These are phyloP conservation scores for Standfussiana lucernea DNA, from an alignment of 2,888 invertebrate species.

Conservation along the genomic window DNA sequence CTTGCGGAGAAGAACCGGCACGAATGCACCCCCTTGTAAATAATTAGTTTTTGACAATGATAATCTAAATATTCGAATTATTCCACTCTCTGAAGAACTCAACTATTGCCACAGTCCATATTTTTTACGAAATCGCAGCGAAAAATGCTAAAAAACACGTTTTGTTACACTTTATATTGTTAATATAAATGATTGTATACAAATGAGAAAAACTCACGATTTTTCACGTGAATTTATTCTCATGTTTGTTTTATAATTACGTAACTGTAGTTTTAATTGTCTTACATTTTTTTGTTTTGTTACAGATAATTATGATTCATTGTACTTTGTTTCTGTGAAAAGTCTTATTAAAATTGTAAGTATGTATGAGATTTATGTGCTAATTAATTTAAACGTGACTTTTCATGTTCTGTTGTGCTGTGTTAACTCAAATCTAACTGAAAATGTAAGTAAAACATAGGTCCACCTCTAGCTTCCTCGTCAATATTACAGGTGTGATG, in stretches of 20 bases:
- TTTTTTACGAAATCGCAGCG: conserved; percentile 29
- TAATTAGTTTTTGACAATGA: neutral
- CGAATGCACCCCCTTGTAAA: neutral
- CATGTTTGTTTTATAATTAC: conserved; percentile 27
- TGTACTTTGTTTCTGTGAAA: conserved; percentile 1
- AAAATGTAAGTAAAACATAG: neutral
- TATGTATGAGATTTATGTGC: neutral
- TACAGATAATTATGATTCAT: conserved; percentile 6
- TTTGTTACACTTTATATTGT: conserved; percentile 29
- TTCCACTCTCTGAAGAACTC: neutral
- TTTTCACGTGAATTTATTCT: conserved; percentile 21
- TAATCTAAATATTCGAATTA: neutral
- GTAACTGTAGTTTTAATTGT: conserved; percentile 21
- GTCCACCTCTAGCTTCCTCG: neutral
- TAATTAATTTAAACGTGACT: neutral
- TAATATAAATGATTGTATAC: conserved; percentile 14
- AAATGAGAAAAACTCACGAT: conserved; percentile 36
- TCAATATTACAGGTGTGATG: neutral
- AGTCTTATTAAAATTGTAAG: neutral
- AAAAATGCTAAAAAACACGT: conserved; percentile 11
- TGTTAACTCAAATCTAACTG: neutral
- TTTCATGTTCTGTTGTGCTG: neutral
- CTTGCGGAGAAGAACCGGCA: neutral
- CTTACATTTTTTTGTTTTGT: conserved; percentile 12
- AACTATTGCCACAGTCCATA: conserved; percentile 23